Percentiles rank a stretch among this genome's conserved stretches.
Evolutionary conservation across 1,140 invertebrate species (phyloP).

Genomic region (Zaprionus davidi): DNA sequence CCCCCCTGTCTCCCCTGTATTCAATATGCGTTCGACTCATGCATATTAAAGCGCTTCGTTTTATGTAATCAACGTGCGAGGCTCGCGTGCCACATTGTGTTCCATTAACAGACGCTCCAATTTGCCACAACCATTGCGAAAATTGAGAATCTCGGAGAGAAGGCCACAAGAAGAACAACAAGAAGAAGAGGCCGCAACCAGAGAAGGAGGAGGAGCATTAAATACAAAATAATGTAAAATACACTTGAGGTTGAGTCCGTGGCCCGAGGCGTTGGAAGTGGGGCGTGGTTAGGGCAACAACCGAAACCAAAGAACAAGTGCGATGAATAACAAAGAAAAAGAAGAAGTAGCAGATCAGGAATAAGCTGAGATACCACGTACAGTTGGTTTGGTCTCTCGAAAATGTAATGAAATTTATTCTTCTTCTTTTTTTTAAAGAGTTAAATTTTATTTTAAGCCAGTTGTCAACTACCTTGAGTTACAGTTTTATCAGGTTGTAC

Average conservation of each 20-base stretch:
- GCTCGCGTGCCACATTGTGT: slow-evolving; percentile 18
- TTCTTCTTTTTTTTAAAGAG: too few relatives aligned
- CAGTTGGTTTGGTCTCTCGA: too few relatives aligned
- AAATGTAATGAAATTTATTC: too few relatives aligned
- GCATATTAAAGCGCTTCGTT: slow-evolving; percentile 33
- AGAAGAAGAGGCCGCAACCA: too few relatives aligned
- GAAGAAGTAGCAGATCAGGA: background rate
- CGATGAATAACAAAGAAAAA: slow-evolving; percentile 14
- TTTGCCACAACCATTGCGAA: slow-evolving; percentile 28
- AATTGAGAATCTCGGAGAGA: slow-evolving; percentile 20
- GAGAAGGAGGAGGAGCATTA: slow-evolving; percentile 34
- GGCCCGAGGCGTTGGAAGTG: background rate
- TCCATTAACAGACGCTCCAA: slow-evolving; percentile 37
- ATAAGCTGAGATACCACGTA: background rate
- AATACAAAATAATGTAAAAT: slow-evolving; percentile 68
- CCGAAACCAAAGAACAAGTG: slow-evolving; percentile 13
- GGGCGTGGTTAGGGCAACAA: background rate
- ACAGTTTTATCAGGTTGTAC: too few relatives aligned
- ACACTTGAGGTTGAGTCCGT: slow-evolving; percentile 63
- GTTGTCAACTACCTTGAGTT: too few relatives aligned
- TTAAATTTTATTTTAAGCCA: too few relatives aligned
- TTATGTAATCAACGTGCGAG: slow-evolving; percentile 40
- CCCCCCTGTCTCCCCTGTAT: background rate
- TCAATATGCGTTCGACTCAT: slow-evolving; percentile 33
- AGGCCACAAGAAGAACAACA: background rate